Evolutionary conservation across 1,140 invertebrate genomes (phyloP), one percentile per base, ranked within the genome.

Genomic region (Bombyx mandarina): DNA sequence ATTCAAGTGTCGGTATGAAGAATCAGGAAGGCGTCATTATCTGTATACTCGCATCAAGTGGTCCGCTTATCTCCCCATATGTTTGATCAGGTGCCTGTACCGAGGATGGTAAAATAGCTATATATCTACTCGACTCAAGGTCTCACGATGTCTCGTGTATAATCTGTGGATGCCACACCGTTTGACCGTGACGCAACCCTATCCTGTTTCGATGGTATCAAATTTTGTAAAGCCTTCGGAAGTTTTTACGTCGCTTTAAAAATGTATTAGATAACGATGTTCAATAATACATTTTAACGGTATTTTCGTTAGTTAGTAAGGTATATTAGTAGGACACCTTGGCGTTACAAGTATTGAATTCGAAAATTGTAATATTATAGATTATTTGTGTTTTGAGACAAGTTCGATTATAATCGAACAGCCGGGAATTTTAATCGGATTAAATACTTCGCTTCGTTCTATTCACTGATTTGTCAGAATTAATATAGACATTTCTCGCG

Each of bases 71-170:
- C 80, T 76, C 65, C 74, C 71, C 73, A 77, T 69, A 74, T 86
- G 75, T 86, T 86, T 86, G 75, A 81, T 82, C 82, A 86, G 82
- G 81, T 86, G 82, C 73, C 66, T 60, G 66, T 57, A 59, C 61
- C 45, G 57, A 71, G 73, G 66, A 77, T 69, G 67, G 69, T 74
- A 75, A 77, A 65, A 65, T 68, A 65, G 69, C 71, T 35, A 67
- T 67, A 73, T 67, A 67, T 67, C 65, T 69, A 55, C 62, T 50
- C 55, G 22, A 51, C 50, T 54, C 65, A 70, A 66, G 61, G 63
- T 56, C 54, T 70, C 77, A 82, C 75, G 70, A 70, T 69, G 26
- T 35, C 26, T 35, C 26, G 26, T 35, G 26, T 35, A 35, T 35
- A 35, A 35, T 35, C 26, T 35, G 26, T 52, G 64, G 69, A 64